These are phyloP conservation scores for Tarsius wallacei DNA, from an alignment of 2,797 vertebrate species.

Conservation along the genomic window DNA sequence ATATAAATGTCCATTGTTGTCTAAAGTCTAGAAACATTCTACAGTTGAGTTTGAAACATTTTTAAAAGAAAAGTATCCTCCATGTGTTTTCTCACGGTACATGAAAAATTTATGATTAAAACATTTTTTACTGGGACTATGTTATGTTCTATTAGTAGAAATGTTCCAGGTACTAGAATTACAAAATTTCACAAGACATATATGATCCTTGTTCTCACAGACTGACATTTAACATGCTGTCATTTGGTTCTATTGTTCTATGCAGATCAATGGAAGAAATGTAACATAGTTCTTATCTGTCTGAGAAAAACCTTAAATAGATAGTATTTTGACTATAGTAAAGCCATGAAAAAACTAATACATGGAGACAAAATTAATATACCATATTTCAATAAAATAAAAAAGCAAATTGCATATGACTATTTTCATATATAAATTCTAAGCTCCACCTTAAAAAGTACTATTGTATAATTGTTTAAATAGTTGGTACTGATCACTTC, in stretches of 20 bases:
- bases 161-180: not conserved
- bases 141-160: not conserved
- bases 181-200: not conserved
- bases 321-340: conserved; percentile 57
- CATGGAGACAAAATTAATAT: not conserved
- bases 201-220: not conserved
- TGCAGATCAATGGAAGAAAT: not conserved
- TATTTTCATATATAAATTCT: not conserved
- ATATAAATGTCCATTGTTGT: not conserved
- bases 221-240: not conserved
- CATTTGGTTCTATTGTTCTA: not conserved
- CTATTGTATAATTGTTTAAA: not conserved
- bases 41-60: not conserved
- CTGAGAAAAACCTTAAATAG: not conserved
- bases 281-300: not conserved
- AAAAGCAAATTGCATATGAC: not conserved
- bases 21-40: conserved; percentile 17
- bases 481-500: not conserved
- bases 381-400: not conserved
- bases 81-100: not conserved
- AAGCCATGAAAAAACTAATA: not conserved
- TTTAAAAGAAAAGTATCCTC: not conserved
- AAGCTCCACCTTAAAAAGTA: not conserved
- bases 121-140: not conserved
- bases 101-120: conserved; percentile 18